Conservation (phyloP, 53 echinoderm and acorn worm genomes). For the Stichopus horrens region DNA sequence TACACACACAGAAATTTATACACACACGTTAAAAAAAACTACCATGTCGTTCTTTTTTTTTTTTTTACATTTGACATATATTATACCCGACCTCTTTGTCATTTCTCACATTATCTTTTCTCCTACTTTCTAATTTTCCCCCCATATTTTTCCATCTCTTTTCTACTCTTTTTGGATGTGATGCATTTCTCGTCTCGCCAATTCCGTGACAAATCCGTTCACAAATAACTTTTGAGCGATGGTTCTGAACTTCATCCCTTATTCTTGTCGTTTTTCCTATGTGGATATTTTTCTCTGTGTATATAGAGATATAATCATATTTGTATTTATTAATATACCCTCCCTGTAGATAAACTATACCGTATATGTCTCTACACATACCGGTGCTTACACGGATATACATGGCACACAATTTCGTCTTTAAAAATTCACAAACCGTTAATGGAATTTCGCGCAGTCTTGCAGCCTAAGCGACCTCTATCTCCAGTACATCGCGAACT, state of each 20-base stretch:
- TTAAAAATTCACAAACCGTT: slow-evolving; percentile 37
- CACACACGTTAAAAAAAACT: too few species aligned
- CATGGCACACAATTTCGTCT: neutral
- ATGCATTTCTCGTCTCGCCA: neutral
- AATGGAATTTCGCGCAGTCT: slow-evolving; percentile 30
- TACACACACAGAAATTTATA: too few species aligned
- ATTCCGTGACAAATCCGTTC: slow-evolving; percentile 6
- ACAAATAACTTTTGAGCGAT: neutral
- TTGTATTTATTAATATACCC: too few species aligned
- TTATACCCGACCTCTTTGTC: too few species aligned
- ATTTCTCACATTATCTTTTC: too few species aligned
- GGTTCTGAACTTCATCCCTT: neutral
- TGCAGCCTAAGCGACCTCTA: slow-evolving; percentile 5
- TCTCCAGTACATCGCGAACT: neutral
- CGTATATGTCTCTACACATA: neutral
- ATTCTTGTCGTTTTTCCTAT: neutral
- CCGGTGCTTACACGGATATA: neutral
- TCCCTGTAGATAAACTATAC: too few species aligned
- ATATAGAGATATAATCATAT: too few species aligned
- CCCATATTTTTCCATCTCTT: too few species aligned
- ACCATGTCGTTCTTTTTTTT: too few species aligned
- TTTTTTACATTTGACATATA: too few species aligned
- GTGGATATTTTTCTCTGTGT: neutral
- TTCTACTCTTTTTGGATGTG: neutral
- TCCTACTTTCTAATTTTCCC: too few species aligned